Evolutionary conservation across 2,797 vertebrate species (phyloP).

Genomic region (Eulemur rubriventer): DNA sequence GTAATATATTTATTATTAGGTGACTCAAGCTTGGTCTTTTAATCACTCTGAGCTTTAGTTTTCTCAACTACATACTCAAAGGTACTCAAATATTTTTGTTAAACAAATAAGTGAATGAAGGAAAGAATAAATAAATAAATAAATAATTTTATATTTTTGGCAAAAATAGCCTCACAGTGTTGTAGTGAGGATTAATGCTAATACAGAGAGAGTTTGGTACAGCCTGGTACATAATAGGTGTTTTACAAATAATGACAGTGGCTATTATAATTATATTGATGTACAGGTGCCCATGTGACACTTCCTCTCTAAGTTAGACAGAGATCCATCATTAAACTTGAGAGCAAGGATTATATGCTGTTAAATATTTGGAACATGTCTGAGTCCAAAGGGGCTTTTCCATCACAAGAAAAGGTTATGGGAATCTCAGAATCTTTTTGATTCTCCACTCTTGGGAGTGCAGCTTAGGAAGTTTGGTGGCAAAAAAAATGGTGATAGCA

Average conservation of each 20-base stretch:
- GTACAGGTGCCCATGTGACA: neutral
- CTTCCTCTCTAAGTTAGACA: neutral
- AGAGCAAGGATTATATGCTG: neutral
- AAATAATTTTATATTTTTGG: neutral
- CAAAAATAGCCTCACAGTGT: neutral
- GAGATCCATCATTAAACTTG: neutral
- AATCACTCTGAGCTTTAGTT: neutral
- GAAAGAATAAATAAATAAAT: constrained; percentile 10
- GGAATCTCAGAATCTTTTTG: neutral
- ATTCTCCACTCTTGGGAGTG: neutral
- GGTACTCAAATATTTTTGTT: neutral
- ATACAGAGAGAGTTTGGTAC: neutral
- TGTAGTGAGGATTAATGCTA: neutral
- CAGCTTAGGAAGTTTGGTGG: neutral
- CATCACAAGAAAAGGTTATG: neutral
- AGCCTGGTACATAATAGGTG: neutral
- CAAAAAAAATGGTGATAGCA: neutral
- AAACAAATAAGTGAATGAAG: neutral
- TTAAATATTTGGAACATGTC: neutral
- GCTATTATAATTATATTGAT: neutral
- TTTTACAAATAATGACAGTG: constrained; percentile 9
- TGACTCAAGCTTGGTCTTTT: neutral
- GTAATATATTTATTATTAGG: neutral
- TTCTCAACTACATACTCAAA: neutral
- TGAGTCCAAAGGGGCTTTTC: neutral